Base-by-base conservation (phyloP, 2,888 invertebrate genomes). In the Zelleria hepariella region DNA sequence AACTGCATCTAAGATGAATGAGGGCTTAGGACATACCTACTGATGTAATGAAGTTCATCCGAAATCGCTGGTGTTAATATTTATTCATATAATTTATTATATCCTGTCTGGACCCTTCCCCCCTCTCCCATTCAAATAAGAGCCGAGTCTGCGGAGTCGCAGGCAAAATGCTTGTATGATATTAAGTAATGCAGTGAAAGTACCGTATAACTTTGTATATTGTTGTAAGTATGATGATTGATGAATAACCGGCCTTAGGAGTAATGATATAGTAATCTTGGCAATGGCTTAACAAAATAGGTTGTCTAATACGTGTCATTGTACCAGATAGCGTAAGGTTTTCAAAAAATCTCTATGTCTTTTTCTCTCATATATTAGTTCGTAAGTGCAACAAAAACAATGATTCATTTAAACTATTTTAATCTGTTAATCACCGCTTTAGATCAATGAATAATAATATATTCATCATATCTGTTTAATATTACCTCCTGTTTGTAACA, bases 221-320 rank as follows among this genome's bases (percentile, higher is more conserved):
- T 80, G 78, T 80, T 78, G 72, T 84, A 82, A 84, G 81, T 75
- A 73, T 72, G 76, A 77, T 64, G 74, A 78, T 74, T 72, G 77
- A 78, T 15, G 68, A 60, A 78, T 79, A 86, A 82, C 87, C 87
- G 87, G 87, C 87, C 87, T 86, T 87, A 87, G 86, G 71, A 76
- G 76, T 84, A 81, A 80, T 73, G 75, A 67, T 25, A 54, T 54
- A 53, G 53, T n/a, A 25, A 26, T 27, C n/a, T 51, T 51, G 21
- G 20, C 51, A 58, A 48, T 69, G 77, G 83, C 84, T 86, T 82
- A 75, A 77, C 71, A 76, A 75, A 73, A 67, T 78, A 72, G 51
- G 23, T 79, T 78, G 72, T 26, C 15, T 15, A 20, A 57, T 20
- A 76, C 73, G 15, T 21, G 51, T 51, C 32, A 15, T 72, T 75